Evolutionary conservation across 2,888 invertebrate genomes (phyloP).

Genomic region (Yponomeuta cagnagella): DNA sequence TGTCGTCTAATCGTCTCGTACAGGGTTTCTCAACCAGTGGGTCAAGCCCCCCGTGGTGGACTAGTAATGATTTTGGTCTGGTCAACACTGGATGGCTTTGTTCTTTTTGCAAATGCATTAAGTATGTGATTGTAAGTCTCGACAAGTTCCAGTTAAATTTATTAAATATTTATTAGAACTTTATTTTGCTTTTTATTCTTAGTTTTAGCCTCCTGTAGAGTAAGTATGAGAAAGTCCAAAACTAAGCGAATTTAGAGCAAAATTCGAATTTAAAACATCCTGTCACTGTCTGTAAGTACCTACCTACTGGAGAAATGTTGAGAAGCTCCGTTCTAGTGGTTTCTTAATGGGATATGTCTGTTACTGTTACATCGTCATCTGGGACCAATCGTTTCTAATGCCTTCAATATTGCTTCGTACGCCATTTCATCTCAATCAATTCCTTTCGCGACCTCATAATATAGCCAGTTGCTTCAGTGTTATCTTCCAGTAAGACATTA

Average conservation of each 20-base stretch:
- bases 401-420: background rate
- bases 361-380: background rate
- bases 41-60: background rate
- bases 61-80: too few species aligned
- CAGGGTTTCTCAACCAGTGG: background rate
- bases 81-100: too few species aligned
- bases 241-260: too few species aligned
- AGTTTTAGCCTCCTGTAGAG: too few species aligned
- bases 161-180: too few species aligned
- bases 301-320: background rate
- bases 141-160: too few species aligned
- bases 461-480: background rate
- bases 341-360: background rate
- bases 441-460: background rate
- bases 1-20: background rate
- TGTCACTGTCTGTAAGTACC: too few species aligned
- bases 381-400: background rate
- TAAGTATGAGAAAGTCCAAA: too few species aligned
- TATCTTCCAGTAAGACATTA: background rate
- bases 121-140: too few species aligned
- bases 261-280: too few species aligned
- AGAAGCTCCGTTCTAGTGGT: background rate
- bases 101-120: too few species aligned
- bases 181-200: too few species aligned
- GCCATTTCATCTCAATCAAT: background rate